Base-by-base conservation (phyloP, 2,888 invertebrate genomes). In the Serrognathus titanus region DNA sequence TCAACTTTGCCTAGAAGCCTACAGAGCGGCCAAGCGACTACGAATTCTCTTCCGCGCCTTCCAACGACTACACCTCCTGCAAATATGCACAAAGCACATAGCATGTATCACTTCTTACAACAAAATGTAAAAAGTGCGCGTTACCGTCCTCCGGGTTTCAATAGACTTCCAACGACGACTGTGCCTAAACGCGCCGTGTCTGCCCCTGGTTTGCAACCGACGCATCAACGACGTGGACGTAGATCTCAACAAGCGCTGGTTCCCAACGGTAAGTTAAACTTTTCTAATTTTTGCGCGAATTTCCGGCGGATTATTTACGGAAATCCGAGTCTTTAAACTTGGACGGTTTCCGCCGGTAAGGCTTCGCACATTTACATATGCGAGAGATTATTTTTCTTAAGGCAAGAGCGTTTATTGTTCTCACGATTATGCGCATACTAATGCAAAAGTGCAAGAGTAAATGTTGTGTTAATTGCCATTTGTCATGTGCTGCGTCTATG, bases 91-190 rank as follows among this genome's bases (percentile, higher is more conserved):
- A 87, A 87, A 70, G 84, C 86, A 1, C 84, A 86, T 67, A 85
- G 83, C 67, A 82, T 84, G 61, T 81, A 83, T 61, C 83, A 83
- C 65, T 83, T 84, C 68, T 71, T 79, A 65, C 81, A 82, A 65
- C 81, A 80, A 55, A 83, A 88, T 61, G 92, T 91, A 46, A 93
- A 93, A 73, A 93, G 92, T 51, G 93, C 93, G 41, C 81, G 94
- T 39, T 94, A 94, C 75, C 81, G 94, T 3, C 92, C 94, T 1
- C 92, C 93, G 0, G 92, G 90, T 1, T 89, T 89, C 78, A 83
- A 85, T 37, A 83, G 89, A 43, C 79, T 80, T 61, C 77, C 76
- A 58, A 64, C 77, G 3, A 73, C 76, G 45, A 68, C 72, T n/a
- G 78, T 80, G 55, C 87, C 89, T 0, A 90, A 90, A 65, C 80